Evolutionary conservation across 1,140 invertebrate species (phyloP).

Genomic region (Drosophila mauritiana): DNA sequence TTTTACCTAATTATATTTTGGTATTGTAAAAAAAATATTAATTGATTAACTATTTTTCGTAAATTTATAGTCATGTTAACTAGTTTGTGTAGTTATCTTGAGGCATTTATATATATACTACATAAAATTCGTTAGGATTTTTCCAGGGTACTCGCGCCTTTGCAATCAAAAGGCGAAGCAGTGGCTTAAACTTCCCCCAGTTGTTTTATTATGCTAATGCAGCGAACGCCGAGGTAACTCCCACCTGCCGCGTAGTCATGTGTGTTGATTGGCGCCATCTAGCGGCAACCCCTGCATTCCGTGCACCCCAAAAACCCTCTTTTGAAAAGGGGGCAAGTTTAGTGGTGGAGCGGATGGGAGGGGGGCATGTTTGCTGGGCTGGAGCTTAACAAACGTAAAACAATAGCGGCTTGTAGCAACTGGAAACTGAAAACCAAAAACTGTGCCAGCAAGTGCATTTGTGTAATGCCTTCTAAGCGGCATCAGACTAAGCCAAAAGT

Average conservation of each 20-base stretch:
- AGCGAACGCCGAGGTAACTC: constrained; percentile 27
- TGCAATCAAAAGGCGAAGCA: background rate
- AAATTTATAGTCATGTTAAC: no score
- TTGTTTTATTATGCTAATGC: constrained; percentile 72
- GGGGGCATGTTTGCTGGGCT: background rate
- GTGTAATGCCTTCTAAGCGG: constrained; percentile 74
- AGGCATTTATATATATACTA: no score
- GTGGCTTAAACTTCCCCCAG: constrained; percentile 21
- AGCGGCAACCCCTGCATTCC: no score
- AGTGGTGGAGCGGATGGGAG: background rate
- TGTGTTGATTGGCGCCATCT: constrained; percentile 55
- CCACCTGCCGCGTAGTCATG: constrained; percentile 42
- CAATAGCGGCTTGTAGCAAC: constrained; percentile 46
- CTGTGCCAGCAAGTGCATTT: constrained; percentile 75
- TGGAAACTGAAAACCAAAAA: constrained; percentile 31
- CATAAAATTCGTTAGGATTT: background rate
- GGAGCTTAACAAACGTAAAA: constrained; percentile 9
- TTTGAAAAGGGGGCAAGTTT: background rate
- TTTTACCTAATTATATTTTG: no score
- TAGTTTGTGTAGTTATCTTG: no score
- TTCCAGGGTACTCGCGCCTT: background rate
- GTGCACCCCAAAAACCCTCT: background rate
- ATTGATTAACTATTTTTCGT: no score
- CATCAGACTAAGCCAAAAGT: constrained; percentile 48
- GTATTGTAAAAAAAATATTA: no score